Percentiles rank a stretch among this genome's conserved stretches.
phyloP scores from a whole-genome alignment of 1,140 invertebrate genomes.

The Aphaenogaster floridana region DNA sequence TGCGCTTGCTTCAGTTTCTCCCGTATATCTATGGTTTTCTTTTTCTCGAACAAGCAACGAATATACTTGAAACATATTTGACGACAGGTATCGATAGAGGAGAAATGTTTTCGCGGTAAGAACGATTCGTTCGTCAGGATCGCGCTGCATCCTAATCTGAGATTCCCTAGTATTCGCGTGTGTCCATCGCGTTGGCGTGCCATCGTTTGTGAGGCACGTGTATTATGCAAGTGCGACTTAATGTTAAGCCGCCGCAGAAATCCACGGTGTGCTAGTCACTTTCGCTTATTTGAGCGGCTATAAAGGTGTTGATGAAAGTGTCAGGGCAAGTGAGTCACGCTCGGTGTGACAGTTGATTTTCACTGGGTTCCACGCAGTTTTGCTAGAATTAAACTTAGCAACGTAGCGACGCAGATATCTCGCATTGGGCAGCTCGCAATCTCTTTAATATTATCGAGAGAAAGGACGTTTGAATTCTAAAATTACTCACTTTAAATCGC shows the following conservation, averaged over 20 bases:
- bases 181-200: neutral
- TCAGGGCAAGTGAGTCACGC: conserved; percentile 60
- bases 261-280: conserved; percentile 47
- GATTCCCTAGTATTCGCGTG: neutral
- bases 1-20: conserved; percentile 65
- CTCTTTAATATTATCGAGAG: neutral
- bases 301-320: conserved; percentile 66
- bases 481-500: neutral
- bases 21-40: neutral
- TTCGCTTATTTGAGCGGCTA: conserved; percentile 64
- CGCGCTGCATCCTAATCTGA: neutral
- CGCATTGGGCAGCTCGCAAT: neutral
- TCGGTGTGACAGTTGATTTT: conserved; percentile 58
- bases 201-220: conserved; percentile 13
- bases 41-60: conserved; percentile 15
- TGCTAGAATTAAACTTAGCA: neutral
- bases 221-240: conserved; percentile 63
- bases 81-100: neutral
- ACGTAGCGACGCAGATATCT: neutral
- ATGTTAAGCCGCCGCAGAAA: conserved; percentile 55
- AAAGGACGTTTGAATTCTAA: neutral
- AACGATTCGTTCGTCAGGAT: neutral
- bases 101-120: neutral
- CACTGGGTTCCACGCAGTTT: neutral
- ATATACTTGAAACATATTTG: neutral